A percentile compares a stretch with the other conserved stretches of the same genome.
Conservation (phyloP, 2,888 invertebrate genomes). For the Ophioninae sp. region DNA sequence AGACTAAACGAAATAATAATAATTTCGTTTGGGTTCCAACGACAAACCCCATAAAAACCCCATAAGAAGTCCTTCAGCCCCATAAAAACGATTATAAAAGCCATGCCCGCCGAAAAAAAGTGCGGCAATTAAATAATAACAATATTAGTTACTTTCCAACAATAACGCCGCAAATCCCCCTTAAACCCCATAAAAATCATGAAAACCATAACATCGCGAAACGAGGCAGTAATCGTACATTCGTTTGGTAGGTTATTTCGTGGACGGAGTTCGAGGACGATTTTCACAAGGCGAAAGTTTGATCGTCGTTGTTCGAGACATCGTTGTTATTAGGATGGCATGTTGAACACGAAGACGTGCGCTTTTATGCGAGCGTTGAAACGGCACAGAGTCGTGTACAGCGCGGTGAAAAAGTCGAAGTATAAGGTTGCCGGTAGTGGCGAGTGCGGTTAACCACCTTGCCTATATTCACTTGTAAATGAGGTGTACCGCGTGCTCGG, state of each 20-base stretch:
- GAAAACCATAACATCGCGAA: neutral
- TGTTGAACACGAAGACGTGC: neutral
- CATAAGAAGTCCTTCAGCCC: too few relatives aligned
- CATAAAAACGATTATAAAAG: too few relatives aligned
- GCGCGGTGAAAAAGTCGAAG: constrained; percentile 8
- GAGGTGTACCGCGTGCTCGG: constrained; percentile 38
- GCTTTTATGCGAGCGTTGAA: constrained; percentile 9
- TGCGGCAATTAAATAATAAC: too few relatives aligned
- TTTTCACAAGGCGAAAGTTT: constrained; percentile 55
- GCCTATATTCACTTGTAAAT: constrained; percentile 58
- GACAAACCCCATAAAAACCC: too few relatives aligned
- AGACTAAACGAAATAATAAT: too few relatives aligned
- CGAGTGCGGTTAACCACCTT: constrained; percentile 52
- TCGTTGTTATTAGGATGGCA: constrained; percentile 18
- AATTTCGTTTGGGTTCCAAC: too few relatives aligned
- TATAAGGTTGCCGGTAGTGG: constrained; percentile 38
- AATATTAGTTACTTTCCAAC: too few relatives aligned
- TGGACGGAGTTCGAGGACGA: neutral
- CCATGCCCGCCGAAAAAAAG: too few relatives aligned
- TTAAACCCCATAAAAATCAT: neutral
- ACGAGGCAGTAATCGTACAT: neutral
- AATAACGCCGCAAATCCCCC: too few relatives aligned
- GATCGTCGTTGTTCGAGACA: constrained; percentile 47
- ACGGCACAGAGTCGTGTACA: neutral
- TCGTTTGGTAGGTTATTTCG: neutral